phyloP scores from a whole-genome alignment of 1,140 invertebrate genomes.

The Nautilus pompilius region DNA sequence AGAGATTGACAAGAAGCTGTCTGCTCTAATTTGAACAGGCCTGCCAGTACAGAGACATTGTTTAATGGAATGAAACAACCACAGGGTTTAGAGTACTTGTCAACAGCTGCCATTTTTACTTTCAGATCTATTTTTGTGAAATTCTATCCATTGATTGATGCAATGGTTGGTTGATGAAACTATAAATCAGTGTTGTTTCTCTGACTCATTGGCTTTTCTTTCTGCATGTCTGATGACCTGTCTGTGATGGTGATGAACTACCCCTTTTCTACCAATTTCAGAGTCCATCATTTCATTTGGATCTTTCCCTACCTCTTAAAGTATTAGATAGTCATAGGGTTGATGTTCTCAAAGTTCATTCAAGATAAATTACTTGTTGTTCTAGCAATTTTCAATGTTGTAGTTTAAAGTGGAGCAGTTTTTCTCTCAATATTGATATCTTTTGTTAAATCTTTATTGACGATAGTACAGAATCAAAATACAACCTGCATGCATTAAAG shows the following conservation, averaged over 20 bases:
- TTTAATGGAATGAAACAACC: not conserved
- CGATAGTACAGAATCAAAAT: too few species aligned
- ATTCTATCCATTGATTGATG: constrained; percentile 1
- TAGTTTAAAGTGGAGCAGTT: too few species aligned
- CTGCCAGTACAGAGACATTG: too few species aligned
- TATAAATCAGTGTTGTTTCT: not conserved
- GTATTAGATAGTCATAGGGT: too few species aligned
- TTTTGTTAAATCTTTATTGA: too few species aligned
- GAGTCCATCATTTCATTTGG: not conserved
- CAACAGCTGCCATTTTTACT: not conserved
- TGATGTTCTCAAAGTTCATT: too few species aligned
- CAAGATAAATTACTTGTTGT: too few species aligned
- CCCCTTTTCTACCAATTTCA: not conserved
- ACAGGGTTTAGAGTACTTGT: not conserved
- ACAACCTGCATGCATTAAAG: too few species aligned
- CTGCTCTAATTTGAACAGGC: too few species aligned
- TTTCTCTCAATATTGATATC: too few species aligned
- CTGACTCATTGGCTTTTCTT: not conserved
- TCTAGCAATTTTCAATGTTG: too few species aligned
- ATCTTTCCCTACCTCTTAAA: not conserved
- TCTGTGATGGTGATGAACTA: not conserved
- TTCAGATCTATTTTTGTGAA: constrained; percentile 2
- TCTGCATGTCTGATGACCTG: not conserved
- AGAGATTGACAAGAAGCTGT: not conserved
- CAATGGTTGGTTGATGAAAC: not conserved